These are phyloP conservation scores for Bolinopsis microptera DNA, from an alignment of 37 sponge, comb jelly and placozoan species.

Conservation along the genomic window DNA sequence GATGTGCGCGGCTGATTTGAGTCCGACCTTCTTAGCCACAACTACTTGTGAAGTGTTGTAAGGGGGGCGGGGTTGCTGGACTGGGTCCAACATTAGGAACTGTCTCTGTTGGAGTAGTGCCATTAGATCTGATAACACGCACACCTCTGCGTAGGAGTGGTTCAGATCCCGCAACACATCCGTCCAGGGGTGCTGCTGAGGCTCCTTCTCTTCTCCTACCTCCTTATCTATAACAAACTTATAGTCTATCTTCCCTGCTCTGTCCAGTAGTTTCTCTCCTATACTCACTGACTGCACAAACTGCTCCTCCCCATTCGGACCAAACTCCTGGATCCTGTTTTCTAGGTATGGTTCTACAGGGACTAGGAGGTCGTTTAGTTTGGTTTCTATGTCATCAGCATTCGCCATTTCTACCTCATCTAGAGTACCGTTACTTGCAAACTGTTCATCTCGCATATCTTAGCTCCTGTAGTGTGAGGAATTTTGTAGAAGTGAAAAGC, in stretches of 20 bases:
- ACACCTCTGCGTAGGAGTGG: conserved; percentile 25
- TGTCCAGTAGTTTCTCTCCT: conserved; percentile 42
- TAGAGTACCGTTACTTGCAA: not conserved
- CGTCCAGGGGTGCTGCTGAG: conserved; percentile 61
- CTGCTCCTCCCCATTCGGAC: conserved; percentile 22
- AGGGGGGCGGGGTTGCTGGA: conserved; percentile 52
- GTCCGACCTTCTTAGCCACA: conserved; percentile 28
- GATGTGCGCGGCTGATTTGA: not conserved
- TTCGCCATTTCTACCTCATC: not conserved
- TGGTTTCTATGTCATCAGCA: not conserved
- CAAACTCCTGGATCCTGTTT: conserved; percentile 64
- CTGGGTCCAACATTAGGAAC: conserved; percentile 51
- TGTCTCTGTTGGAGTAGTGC: conserved; percentile 61
- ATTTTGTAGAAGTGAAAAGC: too few relatives aligned
- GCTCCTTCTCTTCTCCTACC: not conserved
- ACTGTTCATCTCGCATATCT: conserved; percentile 9
- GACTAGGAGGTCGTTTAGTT: conserved; percentile 27
- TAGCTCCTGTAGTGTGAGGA: too few relatives aligned
- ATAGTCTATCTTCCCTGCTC: conserved; percentile 57
- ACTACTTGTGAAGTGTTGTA: conserved; percentile 57
- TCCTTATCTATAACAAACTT: not conserved
- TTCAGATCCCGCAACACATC: conserved; percentile 19
- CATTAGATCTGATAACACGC: conserved; percentile 45
- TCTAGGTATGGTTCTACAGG: conserved; percentile 66
- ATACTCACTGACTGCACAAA: conserved; percentile 33